These are phyloP conservation scores for Ramazzottius varieornatus DNA, from an alignment of 2,888 invertebrate genomes.

Conservation along the genomic window DNA sequence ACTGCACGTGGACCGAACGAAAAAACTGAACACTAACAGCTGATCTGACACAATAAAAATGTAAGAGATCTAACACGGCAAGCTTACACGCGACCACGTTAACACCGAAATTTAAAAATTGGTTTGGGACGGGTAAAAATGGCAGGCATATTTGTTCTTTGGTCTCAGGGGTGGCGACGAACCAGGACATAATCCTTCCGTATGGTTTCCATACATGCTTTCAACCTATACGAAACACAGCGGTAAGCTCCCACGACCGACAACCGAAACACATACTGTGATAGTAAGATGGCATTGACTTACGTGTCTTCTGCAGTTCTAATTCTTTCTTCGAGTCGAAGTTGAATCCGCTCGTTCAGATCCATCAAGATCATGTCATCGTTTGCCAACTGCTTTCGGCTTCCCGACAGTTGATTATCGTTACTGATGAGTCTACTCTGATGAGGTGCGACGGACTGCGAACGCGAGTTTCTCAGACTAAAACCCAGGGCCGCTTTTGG, in stretches of 20 bases:
- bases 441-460: neutral
- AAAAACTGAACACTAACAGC: too few relatives aligned
- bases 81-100: too few relatives aligned
- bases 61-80: neutral
- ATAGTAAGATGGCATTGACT: neutral
- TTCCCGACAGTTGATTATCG: too few relatives aligned
- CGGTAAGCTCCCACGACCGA: neutral
- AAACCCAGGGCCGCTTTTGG: too few relatives aligned
- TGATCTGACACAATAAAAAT: neutral
- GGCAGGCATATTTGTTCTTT: neutral
- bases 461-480: too few relatives aligned
- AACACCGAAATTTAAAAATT: too few relatives aligned
- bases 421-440: too few relatives aligned
- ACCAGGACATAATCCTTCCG: neutral
- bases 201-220: neutral
- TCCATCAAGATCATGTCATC: neutral
- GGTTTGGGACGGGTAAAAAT: neutral
- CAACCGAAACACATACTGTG: neutral
- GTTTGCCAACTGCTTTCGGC: too few relatives aligned
- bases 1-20: too few relatives aligned
- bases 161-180: too few relatives aligned
- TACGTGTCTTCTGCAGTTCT: slow-evolving; percentile 3
- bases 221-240: neutral
- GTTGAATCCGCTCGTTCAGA: neutral
- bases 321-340: neutral